Evolutionary conservation across 2,797 vertebrate species (phyloP), one percentile per base, ranked within the genome.

Genomic region (Paramormyrops hopkinsi): DNA sequence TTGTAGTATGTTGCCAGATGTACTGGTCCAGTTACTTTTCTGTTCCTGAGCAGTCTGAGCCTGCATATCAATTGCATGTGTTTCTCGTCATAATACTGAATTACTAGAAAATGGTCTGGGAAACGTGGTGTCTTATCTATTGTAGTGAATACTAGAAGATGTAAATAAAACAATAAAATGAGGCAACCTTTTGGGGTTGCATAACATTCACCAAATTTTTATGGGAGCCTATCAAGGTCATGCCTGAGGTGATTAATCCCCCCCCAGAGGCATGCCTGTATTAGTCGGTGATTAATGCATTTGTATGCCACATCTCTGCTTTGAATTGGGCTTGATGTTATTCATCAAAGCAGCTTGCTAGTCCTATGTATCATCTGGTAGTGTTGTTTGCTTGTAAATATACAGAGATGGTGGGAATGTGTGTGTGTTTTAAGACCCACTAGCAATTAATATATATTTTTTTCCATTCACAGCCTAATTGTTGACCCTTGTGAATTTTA

Each of bases 401-500:
- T 65, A 87, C 69, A 82, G 41, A 82, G 33, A 50, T 33, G 54
- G 22, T 87, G 8, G 59, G 9, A 73, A 33, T 88, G 14, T 7
- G 25, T 7, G 25, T 29, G 12, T 73, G 65, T 84, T 56, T 33
- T 59, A 46, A 25, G 48, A n/a, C 51, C 4, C 54, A 6, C 87
- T 14, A 53, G 48, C 14, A 76, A 76, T 76, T 54, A 25, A 54
- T 62, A 14, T 46, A 29, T 29, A 29, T 8, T 9, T 33, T 17
- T 41, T 4, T 14, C 59, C 19, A 53, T 56, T 37, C 29, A 37
- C 25, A 46, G 48, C 44, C 69, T 89, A 62, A 69, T 90, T 54
- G 76, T 90, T 73, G 46, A 41, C 82, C n/a, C 86, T 82, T 88
- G 25, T 86, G 33, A 88, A 83, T 90, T 89, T 56, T 56, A 90